Evolutionary conservation across 1,140 invertebrate genomes (phyloP), one percentile per base, ranked within the genome.

Genomic region (Ostrea edulis): DNA sequence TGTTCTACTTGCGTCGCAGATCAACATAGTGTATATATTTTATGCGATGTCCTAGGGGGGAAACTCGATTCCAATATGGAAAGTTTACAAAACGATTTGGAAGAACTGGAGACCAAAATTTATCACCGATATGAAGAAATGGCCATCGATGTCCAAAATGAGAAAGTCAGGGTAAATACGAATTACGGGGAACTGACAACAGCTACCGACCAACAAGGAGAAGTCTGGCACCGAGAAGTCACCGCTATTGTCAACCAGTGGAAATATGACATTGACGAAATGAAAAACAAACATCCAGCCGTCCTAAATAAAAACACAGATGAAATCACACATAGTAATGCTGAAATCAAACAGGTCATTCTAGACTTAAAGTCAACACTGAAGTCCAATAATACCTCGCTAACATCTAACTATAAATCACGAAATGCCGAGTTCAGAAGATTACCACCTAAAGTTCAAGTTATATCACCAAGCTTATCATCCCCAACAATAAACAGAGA

Each of bases 271-370:
- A 22, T 68, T n/a, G 17, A 68, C 7, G 65, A 68, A 9, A 68
- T 68, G 65, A 25, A 68, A 68, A 22, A n/a, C 11, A 68, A 68
- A 68, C 65, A 68, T n/a, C 65, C 4, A 11, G 65, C 17, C 22
- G 20, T 9, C n/a, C 9, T 68, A 68, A 68, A 68, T 22, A 22
- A 68, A 25, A 14, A 68, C 8, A n/a, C 7, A 68, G n/a, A 68
- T 22, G 65, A 68, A 25, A 68, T 68, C 9, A 68, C 17, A 68
- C 20, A 68, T 25, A 68, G 8, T 11, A 68, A 7, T 4, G 17
- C 65, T 68, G 65, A 68, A 22, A 22, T 68, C 17, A 68, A n/a
- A 68, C 65, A 68, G 17, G 22, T n/a, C 65, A 68, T 68, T 68
- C n/a, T 8, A n/a, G 20, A 68, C 9, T n/a, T 68, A 20, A 68